Evolutionary conservation across 30 jellyfish, hydroid and myxozoan species (phyloP).

Genomic region (Aurelia coerulea): DNA sequence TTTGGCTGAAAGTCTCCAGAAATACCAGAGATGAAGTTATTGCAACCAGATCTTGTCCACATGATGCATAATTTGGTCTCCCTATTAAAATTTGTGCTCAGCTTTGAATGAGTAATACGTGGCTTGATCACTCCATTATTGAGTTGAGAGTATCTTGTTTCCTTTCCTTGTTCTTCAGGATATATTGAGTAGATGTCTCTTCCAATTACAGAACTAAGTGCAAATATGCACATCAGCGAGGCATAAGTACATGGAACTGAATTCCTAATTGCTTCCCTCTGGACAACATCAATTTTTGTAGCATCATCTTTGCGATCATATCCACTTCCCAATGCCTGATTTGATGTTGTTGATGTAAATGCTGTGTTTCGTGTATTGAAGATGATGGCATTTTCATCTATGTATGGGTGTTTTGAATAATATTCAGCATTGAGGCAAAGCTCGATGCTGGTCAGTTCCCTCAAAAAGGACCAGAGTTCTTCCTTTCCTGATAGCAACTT

Average conservation of each 20-base stretch:
- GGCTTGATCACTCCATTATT: constrained; percentile 25
- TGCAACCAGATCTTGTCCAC: constrained; percentile 43
- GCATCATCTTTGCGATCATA: background rate
- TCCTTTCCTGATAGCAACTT: constrained; percentile 21
- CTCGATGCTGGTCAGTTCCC: constrained; percentile 34
- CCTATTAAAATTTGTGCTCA: background rate
- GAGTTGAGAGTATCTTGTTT: background rate
- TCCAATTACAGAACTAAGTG: constrained; percentile 19
- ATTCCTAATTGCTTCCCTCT: constrained; percentile 11
- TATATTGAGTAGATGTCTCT: background rate
- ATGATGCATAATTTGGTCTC: background rate
- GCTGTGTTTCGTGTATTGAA: constrained; percentile 16
- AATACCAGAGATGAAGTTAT: constrained; percentile 16
- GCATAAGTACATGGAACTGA: background rate
- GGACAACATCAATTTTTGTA: background rate
- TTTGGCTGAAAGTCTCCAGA: constrained; percentile 10
- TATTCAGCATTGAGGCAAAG: constrained; percentile 13
- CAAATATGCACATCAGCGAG: constrained; percentile 23
- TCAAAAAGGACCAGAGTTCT: constrained; percentile 29
- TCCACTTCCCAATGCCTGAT: constrained; percentile 20
- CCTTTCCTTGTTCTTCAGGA: constrained; percentile 19
- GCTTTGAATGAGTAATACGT: background rate
- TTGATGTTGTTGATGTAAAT: background rate
- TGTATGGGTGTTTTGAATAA: constrained; percentile 27
- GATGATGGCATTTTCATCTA: background rate